phyloP scores from a whole-genome alignment of 1,140 invertebrate species.

The Stegodyphus dumicola region DNA sequence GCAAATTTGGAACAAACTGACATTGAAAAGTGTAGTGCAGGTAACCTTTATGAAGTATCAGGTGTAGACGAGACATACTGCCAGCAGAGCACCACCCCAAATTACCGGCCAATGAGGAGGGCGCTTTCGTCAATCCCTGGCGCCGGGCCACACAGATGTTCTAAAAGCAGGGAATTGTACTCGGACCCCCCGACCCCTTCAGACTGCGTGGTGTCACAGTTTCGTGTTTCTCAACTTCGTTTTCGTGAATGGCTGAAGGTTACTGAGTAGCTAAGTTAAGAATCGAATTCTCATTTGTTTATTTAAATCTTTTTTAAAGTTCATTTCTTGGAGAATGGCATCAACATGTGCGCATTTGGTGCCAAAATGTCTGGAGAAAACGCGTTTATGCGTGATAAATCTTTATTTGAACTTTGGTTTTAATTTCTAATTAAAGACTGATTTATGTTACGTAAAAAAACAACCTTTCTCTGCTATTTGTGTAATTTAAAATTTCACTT shows the following conservation, averaged over 20 bases:
- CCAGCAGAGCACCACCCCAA: not conserved
- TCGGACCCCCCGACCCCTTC: not conserved
- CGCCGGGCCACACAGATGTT: not conserved
- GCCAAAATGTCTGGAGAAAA: too few relatives aligned
- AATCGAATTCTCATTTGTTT: not conserved
- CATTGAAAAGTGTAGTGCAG: not conserved
- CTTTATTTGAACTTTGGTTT: too few relatives aligned
- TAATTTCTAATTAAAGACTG: too few relatives aligned
- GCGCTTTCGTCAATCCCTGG: not conserved
- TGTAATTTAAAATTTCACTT: too few relatives aligned
- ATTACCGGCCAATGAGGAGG: not conserved
- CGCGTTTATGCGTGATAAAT: too few relatives aligned
- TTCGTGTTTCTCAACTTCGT: not conserved
- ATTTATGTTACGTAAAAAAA: too few relatives aligned
- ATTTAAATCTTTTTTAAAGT: too few relatives aligned
- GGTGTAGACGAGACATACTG: not conserved
- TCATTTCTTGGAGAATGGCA: too few relatives aligned
- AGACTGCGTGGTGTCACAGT: slow-evolving; percentile 1
- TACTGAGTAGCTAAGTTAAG: not conserved
- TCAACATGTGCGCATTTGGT: too few relatives aligned
- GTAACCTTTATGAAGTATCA: not conserved
- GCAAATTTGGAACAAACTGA: not conserved
- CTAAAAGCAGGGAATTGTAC: not conserved
- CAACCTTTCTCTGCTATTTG: too few relatives aligned
- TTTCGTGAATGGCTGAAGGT: not conserved